phyloP scores from a whole-genome alignment of 2,888 invertebrate species.

The Leptinotarsa rubiginosa region DNA sequence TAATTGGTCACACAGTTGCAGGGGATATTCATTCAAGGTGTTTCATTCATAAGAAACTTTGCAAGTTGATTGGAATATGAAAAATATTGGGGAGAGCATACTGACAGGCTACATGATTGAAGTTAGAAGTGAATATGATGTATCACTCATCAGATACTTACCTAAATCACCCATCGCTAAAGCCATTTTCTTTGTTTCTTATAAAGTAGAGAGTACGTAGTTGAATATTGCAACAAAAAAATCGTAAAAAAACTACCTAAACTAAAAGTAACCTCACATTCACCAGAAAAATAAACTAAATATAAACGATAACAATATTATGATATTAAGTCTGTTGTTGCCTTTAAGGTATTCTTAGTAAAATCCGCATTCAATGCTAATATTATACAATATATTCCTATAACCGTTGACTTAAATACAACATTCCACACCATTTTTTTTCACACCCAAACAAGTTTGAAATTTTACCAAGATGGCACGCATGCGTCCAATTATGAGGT shows the following conservation, averaged over 20 bases:
- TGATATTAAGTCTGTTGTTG: slow-evolving; percentile 12
- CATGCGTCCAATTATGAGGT: slow-evolving; percentile 29
- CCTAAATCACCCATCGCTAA: slow-evolving; percentile 31
- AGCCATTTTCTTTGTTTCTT: slow-evolving; percentile 32
- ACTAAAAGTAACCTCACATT: slow-evolving; percentile 25
- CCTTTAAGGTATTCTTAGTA: slow-evolving; percentile 1
- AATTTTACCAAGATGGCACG: slow-evolving; percentile 37
- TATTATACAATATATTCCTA: slow-evolving; percentile 27
- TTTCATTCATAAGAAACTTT: slow-evolving; percentile 16
- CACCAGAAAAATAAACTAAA: slow-evolving; percentile 22
- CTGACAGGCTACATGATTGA: slow-evolving; percentile 21
- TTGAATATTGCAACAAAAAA: slow-evolving; percentile 26
- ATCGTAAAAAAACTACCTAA: slow-evolving; percentile 22
- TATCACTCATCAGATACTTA: slow-evolving; percentile 23
- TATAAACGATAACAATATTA: slow-evolving; percentile 22
- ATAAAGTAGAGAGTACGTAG: slow-evolving; percentile 8
- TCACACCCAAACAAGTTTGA: slow-evolving; percentile 43
- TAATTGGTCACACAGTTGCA: background rate
- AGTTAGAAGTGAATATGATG: slow-evolving; percentile 6
- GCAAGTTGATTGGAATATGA: background rate
- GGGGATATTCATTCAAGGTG: background rate
- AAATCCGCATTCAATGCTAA: slow-evolving; percentile 19
- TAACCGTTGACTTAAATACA: slow-evolving; percentile 27
- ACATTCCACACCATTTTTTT: slow-evolving; percentile 37
- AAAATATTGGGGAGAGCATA: background rate